Conservation (phyloP, 2,113 vertebrate species). For the Xiphophorus couchianus region DNA sequence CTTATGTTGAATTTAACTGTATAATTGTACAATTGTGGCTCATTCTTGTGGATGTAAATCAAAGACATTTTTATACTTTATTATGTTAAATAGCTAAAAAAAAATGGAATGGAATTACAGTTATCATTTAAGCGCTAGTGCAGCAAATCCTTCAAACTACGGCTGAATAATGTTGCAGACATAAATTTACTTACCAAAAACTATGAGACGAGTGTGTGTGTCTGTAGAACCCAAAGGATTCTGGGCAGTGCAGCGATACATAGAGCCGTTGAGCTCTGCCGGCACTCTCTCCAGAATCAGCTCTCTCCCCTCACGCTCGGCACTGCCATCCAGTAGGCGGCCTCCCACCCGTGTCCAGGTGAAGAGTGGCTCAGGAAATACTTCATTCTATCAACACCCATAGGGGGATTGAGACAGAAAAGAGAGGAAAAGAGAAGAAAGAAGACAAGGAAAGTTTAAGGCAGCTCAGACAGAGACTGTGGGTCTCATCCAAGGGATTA, state of each 20-base stretch:
- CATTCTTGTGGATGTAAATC: constrained; percentile 18
- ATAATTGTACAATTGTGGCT: constrained; percentile 15
- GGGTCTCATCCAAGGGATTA: constrained; percentile 52
- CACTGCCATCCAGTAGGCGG: constrained; percentile 90
- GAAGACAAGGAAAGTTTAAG: constrained; percentile 1
- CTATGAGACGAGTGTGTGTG: constrained; percentile 97
- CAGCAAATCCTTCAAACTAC: neutral
- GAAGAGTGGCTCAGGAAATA: constrained; percentile 96
- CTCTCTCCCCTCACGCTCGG: constrained; percentile 87
- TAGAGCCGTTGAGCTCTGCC: constrained; percentile 94
- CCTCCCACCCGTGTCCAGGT: constrained; percentile 97
- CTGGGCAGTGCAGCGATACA: constrained; percentile 98
- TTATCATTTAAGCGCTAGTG: constrained; percentile 19
- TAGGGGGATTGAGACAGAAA: constrained; percentile 5
- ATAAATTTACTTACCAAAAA: constrained; percentile 85
- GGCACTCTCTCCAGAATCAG: constrained; percentile 94
- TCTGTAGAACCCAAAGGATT: constrained; percentile 97
- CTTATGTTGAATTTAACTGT: neutral
- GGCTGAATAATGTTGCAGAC: neutral
- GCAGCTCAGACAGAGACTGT: constrained; percentile 23
- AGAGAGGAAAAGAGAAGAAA: neutral
- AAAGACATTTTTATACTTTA: constrained; percentile 45
- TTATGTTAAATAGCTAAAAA: constrained; percentile 48
- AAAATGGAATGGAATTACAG: constrained; percentile 31
- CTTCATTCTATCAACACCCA: constrained; percentile 85